Base-by-base conservation (phyloP, 2,113 vertebrate genomes). In the Halcyon malimbica region DNA sequence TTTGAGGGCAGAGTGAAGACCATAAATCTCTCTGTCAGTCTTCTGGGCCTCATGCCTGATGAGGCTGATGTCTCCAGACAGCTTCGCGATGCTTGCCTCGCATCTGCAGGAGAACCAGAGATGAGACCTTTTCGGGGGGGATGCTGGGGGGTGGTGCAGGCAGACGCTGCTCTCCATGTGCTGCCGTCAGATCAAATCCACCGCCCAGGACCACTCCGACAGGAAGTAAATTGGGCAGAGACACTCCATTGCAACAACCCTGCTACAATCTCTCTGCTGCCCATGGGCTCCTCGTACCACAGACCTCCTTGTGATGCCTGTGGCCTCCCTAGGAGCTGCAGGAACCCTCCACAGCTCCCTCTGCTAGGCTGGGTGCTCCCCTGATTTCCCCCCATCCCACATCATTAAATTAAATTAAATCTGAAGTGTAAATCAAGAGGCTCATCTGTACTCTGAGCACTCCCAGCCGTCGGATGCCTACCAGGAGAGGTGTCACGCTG, bases 81-180 rank as follows among this genome's bases (percentile, higher is more conserved):
- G 97, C 93, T 98, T 98, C 26, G 97, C 82, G 7, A 99, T 98
- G 91, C 97, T 98, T 56, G 98, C 98, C 92, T 99, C 98, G 63
- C 99, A 99, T 90, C 99, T 99, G 97, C 56, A 53, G 74, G 17
- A 68, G 83, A 95, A 95, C 75, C 9, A 33, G 62, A 94, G 78
- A 87, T 4, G 14, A 65, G 37, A 81, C 2, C 39, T 7, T 44
- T 63, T 57, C 41, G 28, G 31, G 16, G 10, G 21, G 33, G 19
- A 3, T 16, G 44, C 25, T 24, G 31, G 54, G 12, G 16, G 16
- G 11, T 2, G 10, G 33, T 37, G 67, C 23, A 16, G n/a, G 37
- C 62, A 31, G 29, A 28, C 9, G 16, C 16, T 51, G n/a, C 42
- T 35, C 46, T 44, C 53, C 7, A 1, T 3, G 7, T 1, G 1